phyloP scores from a whole-genome alignment of 2,797 vertebrate species.

The Girardinus metallicus region DNA sequence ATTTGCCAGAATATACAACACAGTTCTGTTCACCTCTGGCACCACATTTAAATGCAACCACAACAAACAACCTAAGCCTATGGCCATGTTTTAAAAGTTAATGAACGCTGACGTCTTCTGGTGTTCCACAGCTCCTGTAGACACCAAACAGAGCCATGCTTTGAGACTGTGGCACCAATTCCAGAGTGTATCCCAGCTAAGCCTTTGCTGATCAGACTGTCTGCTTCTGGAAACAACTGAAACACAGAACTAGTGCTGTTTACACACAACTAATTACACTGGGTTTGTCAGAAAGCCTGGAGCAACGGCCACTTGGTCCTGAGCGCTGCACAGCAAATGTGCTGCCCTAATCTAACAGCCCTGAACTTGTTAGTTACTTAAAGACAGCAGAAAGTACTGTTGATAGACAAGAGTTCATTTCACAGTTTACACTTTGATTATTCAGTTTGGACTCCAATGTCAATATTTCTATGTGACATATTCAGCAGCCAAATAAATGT shows the following conservation, averaged over 20 bases:
- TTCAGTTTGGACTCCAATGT: conserved; percentile 42
- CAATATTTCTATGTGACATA: conserved; percentile 54
- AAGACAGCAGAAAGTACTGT: conserved; percentile 64
- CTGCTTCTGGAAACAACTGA: background rate
- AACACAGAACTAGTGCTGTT: conserved; percentile 48
- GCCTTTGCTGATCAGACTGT: background rate
- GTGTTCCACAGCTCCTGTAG: background rate
- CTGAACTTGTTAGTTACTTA: conserved; percentile 73
- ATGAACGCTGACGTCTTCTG: background rate
- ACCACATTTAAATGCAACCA: background rate
- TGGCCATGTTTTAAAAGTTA: background rate
- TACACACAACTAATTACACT: conserved; percentile 58
- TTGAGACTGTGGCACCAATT: conserved; percentile 10
- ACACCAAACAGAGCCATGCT: conserved; percentile 5
- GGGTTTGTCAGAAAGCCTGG: conserved; percentile 12
- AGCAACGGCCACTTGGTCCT: background rate
- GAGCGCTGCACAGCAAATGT: background rate
- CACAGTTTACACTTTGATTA: conserved; percentile 51
- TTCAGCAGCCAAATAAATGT: background rate
- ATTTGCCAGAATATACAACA: conserved; percentile 47
- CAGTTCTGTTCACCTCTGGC: conserved; percentile 31
- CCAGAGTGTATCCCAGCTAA: conserved; percentile 23
- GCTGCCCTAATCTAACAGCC: conserved; percentile 42
- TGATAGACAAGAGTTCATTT: conserved; percentile 55
- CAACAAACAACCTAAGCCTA: background rate